Evolutionary conservation across 2,888 invertebrate species (phyloP).

Genomic region (Rapana venosa): DNA sequence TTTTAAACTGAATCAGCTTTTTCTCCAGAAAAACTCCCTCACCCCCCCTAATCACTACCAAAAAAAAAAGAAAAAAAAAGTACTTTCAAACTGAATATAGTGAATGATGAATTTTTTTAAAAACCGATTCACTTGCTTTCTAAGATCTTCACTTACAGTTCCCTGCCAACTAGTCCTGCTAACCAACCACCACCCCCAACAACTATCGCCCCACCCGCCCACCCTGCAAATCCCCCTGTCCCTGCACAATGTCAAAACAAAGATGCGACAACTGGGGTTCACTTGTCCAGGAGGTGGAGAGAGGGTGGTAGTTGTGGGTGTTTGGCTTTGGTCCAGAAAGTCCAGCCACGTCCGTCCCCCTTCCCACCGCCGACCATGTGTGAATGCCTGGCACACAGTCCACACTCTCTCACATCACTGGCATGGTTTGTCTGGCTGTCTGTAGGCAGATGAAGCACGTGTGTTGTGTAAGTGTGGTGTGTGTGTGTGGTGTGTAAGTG

Average conservation of each 20-base stretch:
- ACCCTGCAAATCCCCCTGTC: not conserved
- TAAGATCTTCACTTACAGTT: too few species aligned
- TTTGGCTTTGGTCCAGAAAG: slow-evolving; percentile 66
- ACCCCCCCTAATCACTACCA: too few species aligned
- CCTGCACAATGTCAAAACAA: not conserved
- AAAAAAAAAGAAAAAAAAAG: too few species aligned
- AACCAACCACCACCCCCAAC: not conserved
- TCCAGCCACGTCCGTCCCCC: slow-evolving; percentile 70
- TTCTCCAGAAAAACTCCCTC: too few species aligned
- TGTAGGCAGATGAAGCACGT: not conserved
- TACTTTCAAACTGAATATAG: too few species aligned
- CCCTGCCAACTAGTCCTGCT: too few species aligned
- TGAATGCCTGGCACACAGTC: slow-evolving; percentile 58
- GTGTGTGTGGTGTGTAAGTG: too few species aligned
- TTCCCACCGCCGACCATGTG: slow-evolving; percentile 62
- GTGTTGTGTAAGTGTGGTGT: too few species aligned
- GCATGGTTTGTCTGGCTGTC: not conserved
- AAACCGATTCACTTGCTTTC: too few species aligned
- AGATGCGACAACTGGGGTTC: not conserved
- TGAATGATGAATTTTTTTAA: too few species aligned
- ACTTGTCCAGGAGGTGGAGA: slow-evolving; percentile 21
- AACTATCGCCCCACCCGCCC: not conserved
- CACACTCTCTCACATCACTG: not conserved
- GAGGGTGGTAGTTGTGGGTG: slow-evolving; percentile 65
- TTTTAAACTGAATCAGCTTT: too few species aligned